These are phyloP conservation scores for Aurelia aurita DNA, from an alignment of 30 jellyfish, hydroid and myxozoan genomes.

Conservation along the genomic window DNA sequence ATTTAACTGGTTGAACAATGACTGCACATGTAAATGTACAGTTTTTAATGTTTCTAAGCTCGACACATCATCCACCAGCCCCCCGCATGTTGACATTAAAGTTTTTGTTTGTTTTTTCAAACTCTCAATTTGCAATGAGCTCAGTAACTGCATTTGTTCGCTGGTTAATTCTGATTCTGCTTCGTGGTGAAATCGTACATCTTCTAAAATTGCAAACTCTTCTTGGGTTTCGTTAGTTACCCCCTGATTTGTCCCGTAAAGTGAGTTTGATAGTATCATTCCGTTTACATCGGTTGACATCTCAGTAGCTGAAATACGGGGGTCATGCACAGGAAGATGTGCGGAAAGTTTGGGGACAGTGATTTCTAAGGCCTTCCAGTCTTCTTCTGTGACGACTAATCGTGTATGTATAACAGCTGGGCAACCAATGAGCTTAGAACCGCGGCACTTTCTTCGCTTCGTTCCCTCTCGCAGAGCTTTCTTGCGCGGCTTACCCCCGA, in stretches of 20 bases:
- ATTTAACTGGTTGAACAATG: conserved; percentile 47
- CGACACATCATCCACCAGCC: conserved; percentile 69
- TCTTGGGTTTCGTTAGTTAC: conserved; percentile 48
- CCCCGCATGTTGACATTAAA: conserved; percentile 69
- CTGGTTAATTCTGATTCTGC: conserved; percentile 46
- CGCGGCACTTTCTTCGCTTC: conserved; percentile 92
- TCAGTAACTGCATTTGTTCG: conserved; percentile 60
- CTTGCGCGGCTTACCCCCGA: conserved; percentile 98
- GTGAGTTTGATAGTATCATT: conserved; percentile 49
- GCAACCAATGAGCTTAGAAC: conserved; percentile 97
- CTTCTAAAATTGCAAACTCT: conserved; percentile 56
- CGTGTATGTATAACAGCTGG: conserved; percentile 98
- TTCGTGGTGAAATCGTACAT: conserved; percentile 52
- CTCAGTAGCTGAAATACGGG: conserved; percentile 67
- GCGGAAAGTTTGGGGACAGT: conserved; percentile 96
- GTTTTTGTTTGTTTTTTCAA: conserved; percentile 65
- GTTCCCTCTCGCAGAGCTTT: conserved; percentile 87
- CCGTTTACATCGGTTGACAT: conserved; percentile 42
- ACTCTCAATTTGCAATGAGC: conserved; percentile 54
- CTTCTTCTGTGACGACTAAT: conserved; percentile 90
- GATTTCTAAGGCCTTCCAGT: conserved; percentile 94
- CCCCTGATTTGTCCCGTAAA: conserved; percentile 62
- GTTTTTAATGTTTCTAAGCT: conserved; percentile 66
- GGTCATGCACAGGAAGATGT: conserved; percentile 94
- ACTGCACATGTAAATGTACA: conserved; percentile 72